These are phyloP conservation scores for Aegotheles bennettii DNA, from an alignment of 2,113 vertebrate genomes.

Conservation along the genomic window DNA sequence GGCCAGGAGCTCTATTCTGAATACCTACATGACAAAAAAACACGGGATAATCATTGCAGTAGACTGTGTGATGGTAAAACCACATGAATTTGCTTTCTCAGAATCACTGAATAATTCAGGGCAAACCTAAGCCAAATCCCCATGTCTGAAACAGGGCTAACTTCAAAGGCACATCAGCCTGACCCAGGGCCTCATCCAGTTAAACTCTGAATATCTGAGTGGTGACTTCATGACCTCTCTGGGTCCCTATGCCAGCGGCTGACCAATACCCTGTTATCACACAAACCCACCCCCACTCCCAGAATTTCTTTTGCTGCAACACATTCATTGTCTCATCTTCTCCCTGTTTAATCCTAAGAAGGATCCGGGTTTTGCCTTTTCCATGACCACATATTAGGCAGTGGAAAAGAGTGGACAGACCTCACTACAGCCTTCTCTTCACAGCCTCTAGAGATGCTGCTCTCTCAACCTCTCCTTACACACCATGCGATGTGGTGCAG, in stretches of 20 bases:
- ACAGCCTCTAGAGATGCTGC: not conserved
- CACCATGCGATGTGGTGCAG: rapidly evolving
- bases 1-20: not conserved
- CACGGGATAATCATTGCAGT: not conserved
- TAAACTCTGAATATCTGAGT: not conserved
- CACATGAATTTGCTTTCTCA: not conserved
- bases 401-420: not conserved
- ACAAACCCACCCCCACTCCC: too few species aligned
- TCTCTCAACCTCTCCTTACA: not conserved
- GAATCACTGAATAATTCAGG: not conserved
- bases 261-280: not conserved
- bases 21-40: not conserved
- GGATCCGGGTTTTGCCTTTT: not conserved
- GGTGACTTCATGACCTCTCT: rapidly evolving
- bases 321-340: not conserved
- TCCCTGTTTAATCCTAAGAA: not conserved
- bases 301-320: not conserved
- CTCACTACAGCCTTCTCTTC: not conserved
- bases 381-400: not conserved
- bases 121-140: not conserved
- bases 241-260: not conserved
- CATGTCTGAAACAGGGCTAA: not conserved
- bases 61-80: not conserved
- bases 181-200: not conserved
- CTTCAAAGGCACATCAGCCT: not conserved